A percentile compares a stretch with the other conserved stretches of the same genome.
phyloP scores from a whole-genome alignment of 2,888 invertebrate species.

The Loripinus fragilis region DNA sequence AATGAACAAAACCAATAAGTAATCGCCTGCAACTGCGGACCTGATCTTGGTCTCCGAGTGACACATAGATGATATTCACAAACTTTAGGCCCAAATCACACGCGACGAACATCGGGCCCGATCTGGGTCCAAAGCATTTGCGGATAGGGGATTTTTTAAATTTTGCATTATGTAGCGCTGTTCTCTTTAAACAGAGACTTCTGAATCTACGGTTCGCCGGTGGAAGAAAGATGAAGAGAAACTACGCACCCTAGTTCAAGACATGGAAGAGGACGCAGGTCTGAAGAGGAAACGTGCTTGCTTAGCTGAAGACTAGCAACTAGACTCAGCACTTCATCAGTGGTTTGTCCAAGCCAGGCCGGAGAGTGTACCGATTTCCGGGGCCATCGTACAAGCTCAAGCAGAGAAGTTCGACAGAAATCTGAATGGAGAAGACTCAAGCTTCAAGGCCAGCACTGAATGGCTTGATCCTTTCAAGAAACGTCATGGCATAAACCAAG shows the following conservation, averaged over 20 bases:
- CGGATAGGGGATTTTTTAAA: not conserved
- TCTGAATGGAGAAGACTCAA: not conserved
- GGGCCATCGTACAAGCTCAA: slow-evolving; percentile 18
- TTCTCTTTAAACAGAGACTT: not conserved
- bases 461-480: slow-evolving; percentile 20
- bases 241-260: slow-evolving; percentile 5
- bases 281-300: slow-evolving; percentile 13
- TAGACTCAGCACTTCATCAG: slow-evolving; percentile 14
- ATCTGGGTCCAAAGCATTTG: too few relatives aligned
- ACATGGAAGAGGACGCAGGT: not conserved
- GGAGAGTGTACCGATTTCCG: slow-evolving; percentile 23
- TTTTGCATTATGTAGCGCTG: not conserved
- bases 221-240: slow-evolving; percentile 28
- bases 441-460: slow-evolving; percentile 16
- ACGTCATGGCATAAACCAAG: slow-evolving; percentile 25
- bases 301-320: not conserved
- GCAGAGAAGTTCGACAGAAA: slow-evolving; percentile 13
- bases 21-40: too few relatives aligned
- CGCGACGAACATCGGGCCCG: not conserved
- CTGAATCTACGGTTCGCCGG: slow-evolving; percentile 16
- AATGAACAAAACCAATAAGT: too few relatives aligned
- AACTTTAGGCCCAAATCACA: too few relatives aligned
- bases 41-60: too few relatives aligned
- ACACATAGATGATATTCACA: too few relatives aligned
- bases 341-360: slow-evolving; percentile 20